Percentiles rank a stretch among this genome's conserved stretches.
Conservation (phyloP, 2,888 invertebrate species). For the Tetragnatha montana region DNA sequence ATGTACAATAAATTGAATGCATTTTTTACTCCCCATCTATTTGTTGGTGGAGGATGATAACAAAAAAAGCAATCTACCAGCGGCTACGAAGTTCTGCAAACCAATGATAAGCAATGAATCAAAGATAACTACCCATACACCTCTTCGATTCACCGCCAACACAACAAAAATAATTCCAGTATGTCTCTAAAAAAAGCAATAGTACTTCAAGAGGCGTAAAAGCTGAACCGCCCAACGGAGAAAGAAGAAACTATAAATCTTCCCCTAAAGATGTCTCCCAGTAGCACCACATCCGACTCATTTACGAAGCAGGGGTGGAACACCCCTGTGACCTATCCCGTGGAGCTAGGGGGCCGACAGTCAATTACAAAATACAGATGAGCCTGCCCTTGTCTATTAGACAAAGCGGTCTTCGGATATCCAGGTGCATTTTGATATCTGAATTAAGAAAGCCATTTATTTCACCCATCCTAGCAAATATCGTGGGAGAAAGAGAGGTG, state of each 20-base stretch:
- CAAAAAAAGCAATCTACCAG: no score
- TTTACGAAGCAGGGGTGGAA: conserved; percentile 31
- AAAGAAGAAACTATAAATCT: conserved; percentile 44
- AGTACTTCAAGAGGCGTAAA: not conserved
- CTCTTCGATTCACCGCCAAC: no score
- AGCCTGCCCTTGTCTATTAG: conserved; percentile 36
- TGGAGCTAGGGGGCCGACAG: conserved; percentile 15
- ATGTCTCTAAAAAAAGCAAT: no score
- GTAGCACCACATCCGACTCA: not conserved
- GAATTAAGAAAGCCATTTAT: conserved; percentile 42
- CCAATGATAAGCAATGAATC: no score
- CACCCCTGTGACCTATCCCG: conserved; percentile 15
- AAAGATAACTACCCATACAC: no score
- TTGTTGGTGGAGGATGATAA: no score
- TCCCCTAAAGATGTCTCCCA: conserved; percentile 19
- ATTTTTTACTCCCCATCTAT: no score
- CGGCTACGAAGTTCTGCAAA: no score
- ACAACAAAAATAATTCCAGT: no score
- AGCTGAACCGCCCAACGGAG: conserved; percentile 19
- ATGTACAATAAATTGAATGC: no score
- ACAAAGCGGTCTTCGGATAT: conserved; percentile 23
- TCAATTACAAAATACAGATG: conserved; percentile 52
- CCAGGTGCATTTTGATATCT: conserved; percentile 57
- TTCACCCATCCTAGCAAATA: not conserved
- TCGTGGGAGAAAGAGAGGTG: not conserved